These are phyloP conservation scores for Tupaia chinensis DNA, from an alignment of 2,113 vertebrate genomes.

Conservation along the genomic window DNA sequence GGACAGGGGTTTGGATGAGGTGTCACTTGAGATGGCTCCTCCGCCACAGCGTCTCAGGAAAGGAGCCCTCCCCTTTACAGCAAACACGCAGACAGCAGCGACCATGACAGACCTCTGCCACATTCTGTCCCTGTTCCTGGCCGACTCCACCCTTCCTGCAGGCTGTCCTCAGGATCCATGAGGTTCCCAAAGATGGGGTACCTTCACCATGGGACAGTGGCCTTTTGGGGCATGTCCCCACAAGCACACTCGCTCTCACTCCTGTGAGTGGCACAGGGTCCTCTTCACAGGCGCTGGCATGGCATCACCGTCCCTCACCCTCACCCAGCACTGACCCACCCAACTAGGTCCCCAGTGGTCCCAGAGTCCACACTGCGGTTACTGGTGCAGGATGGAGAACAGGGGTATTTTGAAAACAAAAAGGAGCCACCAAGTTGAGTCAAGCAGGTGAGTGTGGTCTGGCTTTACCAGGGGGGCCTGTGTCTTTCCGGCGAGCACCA, in stretches of 20 bases:
- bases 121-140: not conserved
- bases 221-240: not conserved
- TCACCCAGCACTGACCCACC: fast-evolving
- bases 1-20: fast-evolving
- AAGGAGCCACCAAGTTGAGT: not conserved
- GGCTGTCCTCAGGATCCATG: too few relatives aligned
- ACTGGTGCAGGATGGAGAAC: not conserved
- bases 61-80: not conserved
- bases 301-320: not conserved
- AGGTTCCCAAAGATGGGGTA: not conserved
- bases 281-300: not conserved
- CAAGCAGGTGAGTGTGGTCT: not conserved
- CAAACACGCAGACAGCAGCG: not conserved
- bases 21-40: not conserved
- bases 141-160: not conserved
- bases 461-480: fast-evolving
- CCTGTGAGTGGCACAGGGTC: too few relatives aligned
- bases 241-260: fast-evolving
- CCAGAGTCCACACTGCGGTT: not conserved
- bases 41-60: not conserved
- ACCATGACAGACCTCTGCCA: too few relatives aligned
- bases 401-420: not conserved
- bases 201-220: not conserved
- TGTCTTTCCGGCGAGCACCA: not conserved
- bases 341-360: not conserved